phyloP scores from a whole-genome alignment of 2,888 invertebrate species.

The Monochamus alternatus region DNA sequence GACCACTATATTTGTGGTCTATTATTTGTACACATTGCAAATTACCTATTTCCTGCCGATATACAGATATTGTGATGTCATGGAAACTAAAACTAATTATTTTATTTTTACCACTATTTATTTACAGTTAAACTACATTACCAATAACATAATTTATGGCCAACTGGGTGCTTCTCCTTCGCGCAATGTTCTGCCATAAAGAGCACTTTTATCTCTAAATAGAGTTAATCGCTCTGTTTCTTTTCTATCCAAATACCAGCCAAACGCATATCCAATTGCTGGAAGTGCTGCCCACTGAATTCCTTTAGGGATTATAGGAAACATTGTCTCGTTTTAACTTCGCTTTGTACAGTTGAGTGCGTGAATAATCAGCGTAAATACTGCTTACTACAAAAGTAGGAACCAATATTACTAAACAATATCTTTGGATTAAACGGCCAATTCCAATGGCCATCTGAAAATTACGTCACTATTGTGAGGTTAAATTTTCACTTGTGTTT shows the following conservation, averaged over 20 bases:
- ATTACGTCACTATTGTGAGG: constrained; percentile 39
- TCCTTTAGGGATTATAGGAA: constrained; percentile 75
- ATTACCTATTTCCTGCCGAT: no score
- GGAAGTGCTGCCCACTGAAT: constrained; percentile 73
- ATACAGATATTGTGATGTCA: no score
- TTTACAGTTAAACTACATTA: constrained; percentile 36
- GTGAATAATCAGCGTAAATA: constrained; percentile 83
- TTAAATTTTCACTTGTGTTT: constrained; percentile 1
- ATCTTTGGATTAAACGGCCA: constrained; percentile 74
- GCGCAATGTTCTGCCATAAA: constrained; percentile 80
- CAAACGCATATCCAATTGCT: constrained; percentile 75
- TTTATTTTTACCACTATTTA: constrained; percentile 5
- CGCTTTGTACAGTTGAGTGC: constrained; percentile 82
- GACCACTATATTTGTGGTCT: no score
- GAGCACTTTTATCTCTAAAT: constrained; percentile 86
- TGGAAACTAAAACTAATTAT: background rate
- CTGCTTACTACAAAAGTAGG: constrained; percentile 75
- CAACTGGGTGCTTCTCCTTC: constrained; percentile 83
- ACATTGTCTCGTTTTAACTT: constrained; percentile 64
- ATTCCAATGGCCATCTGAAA: constrained; percentile 73
- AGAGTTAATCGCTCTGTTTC: constrained; percentile 82
- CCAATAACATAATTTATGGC: constrained; percentile 70
- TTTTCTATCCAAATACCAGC: constrained; percentile 78
- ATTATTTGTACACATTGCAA: no score
- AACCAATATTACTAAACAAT: constrained; percentile 79